phyloP scores from a whole-genome alignment of 2,888 invertebrate species.

The Chrysomela aeneicollis region DNA sequence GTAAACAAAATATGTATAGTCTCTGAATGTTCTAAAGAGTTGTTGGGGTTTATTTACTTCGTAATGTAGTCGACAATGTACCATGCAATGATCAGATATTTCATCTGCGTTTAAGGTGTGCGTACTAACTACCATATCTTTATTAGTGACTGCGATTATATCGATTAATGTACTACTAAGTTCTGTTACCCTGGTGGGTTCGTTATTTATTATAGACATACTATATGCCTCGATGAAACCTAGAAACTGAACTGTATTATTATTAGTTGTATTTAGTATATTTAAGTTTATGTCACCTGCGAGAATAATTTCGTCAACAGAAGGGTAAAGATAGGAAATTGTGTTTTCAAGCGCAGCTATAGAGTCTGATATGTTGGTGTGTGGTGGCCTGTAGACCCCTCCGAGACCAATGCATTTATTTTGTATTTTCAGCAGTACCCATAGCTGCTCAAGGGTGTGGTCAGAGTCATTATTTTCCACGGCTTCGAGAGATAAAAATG shows the following conservation, averaged over 20 bases:
- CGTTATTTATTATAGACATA: constrained; percentile 10
- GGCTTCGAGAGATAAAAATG: neutral
- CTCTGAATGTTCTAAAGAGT: neutral
- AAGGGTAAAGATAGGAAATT: neutral
- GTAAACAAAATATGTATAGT: constrained; percentile 9
- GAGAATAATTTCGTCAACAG: constrained; percentile 9
- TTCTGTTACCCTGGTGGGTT: constrained; percentile 2
- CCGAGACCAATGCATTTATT: constrained; percentile 1
- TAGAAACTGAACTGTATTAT: constrained; percentile 1
- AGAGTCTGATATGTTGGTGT: constrained; percentile 3
- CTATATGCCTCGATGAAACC: neutral
- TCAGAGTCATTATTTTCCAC: constrained; percentile 1
- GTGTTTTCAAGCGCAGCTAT: constrained; percentile 3
- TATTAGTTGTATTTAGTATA: neutral
- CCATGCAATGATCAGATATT: too few relatives aligned
- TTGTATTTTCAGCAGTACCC: neutral
- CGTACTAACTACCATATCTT: neutral
- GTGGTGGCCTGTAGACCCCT: constrained; percentile 1
- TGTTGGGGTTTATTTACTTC: too few relatives aligned
- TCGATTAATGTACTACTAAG: constrained; percentile 9
- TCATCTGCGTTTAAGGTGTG: too few relatives aligned
- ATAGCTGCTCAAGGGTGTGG: neutral
- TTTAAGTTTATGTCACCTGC: constrained; percentile 14
- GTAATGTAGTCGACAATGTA: too few relatives aligned
- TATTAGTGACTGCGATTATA: constrained; percentile 1